These are phyloP conservation scores for Oscheius sp. DNA, from an alignment of 2,888 invertebrate genomes.

Conservation along the genomic window DNA sequence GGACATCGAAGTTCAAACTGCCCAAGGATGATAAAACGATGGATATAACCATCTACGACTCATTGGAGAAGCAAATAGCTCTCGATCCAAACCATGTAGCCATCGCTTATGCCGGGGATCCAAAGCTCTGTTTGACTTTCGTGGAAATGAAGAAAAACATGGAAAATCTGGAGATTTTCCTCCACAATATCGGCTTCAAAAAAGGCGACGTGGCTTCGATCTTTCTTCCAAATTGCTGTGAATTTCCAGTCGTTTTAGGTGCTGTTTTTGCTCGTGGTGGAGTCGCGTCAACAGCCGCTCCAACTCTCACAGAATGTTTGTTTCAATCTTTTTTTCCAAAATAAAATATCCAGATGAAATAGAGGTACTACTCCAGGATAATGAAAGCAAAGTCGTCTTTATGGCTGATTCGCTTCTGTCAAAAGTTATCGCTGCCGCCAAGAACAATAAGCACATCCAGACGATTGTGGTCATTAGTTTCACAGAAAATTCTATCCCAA, in stretches of 20 bases:
- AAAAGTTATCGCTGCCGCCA: slow-evolving; percentile 39
- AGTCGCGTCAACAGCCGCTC: slow-evolving; percentile 48
- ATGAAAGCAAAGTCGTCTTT: slow-evolving; percentile 35
- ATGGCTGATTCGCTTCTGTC: slow-evolving; percentile 36
- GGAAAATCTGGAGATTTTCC: background rate
- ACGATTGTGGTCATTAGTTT: slow-evolving; percentile 2
- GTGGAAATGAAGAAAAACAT: slow-evolving; percentile 8
- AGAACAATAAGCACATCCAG: slow-evolving; percentile 11
- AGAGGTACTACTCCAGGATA: slow-evolving; percentile 43
- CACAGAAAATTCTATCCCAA: background rate
- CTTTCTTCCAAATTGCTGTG: slow-evolving; percentile 53
- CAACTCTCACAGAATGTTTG: slow-evolving; percentile 48
- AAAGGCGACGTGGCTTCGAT: slow-evolving; percentile 44
- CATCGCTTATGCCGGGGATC: slow-evolving; percentile 1
- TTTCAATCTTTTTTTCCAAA: background rate
- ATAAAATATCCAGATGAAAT: slow-evolving; percentile 38
- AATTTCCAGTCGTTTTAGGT: slow-evolving; percentile 44
- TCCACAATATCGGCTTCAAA: slow-evolving; percentile 7
- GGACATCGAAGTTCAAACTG: background rate
- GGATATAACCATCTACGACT: background rate
- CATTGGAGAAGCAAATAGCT: background rate
- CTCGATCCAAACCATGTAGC: background rate
- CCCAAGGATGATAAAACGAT: slow-evolving; percentile 1
- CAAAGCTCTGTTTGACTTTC: background rate
- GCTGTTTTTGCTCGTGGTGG: slow-evolving; percentile 47